phyloP scores from a whole-genome alignment of 2,888 invertebrate genomes.

The Onchidella celtica region DNA sequence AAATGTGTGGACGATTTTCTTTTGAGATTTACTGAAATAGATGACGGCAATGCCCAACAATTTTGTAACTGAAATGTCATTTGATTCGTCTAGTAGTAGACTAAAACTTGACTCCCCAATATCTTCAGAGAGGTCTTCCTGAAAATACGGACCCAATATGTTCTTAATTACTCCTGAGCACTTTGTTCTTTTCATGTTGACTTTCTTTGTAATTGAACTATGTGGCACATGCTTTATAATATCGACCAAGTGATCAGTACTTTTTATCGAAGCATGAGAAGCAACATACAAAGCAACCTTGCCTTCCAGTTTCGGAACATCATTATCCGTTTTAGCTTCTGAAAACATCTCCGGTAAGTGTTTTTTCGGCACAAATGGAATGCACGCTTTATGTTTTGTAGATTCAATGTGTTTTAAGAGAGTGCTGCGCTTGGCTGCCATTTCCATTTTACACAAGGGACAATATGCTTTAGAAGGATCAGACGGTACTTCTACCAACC shows the following conservation, averaged over 20 bases:
- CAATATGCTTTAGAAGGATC: conserved; percentile 3
- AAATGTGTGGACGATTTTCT: neutral
- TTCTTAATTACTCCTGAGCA: neutral
- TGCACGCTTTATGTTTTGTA: neutral
- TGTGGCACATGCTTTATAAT: neutral
- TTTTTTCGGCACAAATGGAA: neutral
- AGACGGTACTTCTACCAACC: neutral
- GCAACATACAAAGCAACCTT: neutral
- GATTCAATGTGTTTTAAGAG: neutral
- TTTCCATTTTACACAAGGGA: neutral
- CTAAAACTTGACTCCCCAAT: neutral
- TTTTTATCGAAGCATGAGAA: neutral
- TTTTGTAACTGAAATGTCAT: neutral
- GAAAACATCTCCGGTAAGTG: no score
- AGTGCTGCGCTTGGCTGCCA: no score
- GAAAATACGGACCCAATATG: neutral
- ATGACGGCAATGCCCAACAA: neutral
- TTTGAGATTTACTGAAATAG: neutral
- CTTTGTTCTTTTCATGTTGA: neutral
- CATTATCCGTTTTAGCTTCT: no score
- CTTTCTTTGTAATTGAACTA: no score
- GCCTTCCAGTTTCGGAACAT: neutral
- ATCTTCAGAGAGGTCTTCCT: neutral
- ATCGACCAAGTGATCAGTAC: neutral
- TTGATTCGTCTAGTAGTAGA: neutral